Conservation (phyloP, 2,113 vertebrate genomes). For the Xenopus laevis region DNA sequence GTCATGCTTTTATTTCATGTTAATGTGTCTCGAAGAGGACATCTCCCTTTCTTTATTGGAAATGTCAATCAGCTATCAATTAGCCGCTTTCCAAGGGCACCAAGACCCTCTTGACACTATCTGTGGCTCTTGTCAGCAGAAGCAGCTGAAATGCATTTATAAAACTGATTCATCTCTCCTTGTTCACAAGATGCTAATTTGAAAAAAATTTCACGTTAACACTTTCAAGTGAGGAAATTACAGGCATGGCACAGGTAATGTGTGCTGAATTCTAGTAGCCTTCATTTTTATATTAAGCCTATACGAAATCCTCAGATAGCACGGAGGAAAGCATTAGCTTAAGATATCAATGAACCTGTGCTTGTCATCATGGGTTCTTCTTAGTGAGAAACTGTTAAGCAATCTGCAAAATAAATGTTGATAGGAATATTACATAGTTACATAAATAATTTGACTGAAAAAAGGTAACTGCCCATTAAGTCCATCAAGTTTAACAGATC, state of each 20-base stretch:
- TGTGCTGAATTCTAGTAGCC: background rate
- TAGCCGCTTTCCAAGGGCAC: slow-evolving; percentile 27
- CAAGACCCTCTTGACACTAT: slow-evolving; percentile 19
- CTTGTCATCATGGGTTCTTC: too few species aligned
- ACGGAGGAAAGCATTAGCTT: too few species aligned
- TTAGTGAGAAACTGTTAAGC: too few species aligned
- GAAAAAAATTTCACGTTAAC: slow-evolving; percentile 11
- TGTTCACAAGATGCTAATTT: slow-evolving; percentile 15
- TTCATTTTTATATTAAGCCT: too few species aligned
- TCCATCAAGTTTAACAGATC: too few species aligned
- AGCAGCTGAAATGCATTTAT: slow-evolving; percentile 2
- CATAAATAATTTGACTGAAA: too few species aligned
- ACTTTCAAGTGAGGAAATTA: background rate
- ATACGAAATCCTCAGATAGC: too few species aligned
- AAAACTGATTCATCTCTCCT: slow-evolving; percentile 4
- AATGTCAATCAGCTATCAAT: slow-evolving; percentile 30
- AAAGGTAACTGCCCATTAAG: too few species aligned
- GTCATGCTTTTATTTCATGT: slow-evolving; percentile 1
- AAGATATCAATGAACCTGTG: too few species aligned
- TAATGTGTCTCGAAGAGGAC: slow-evolving; percentile 8
- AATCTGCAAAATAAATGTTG: too few species aligned
- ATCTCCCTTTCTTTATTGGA: background rate
- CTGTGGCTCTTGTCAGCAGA: slow-evolving; percentile 3
- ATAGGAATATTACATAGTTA: too few species aligned
- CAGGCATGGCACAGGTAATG: background rate